Conservation (phyloP, 2,113 vertebrate genomes). For the Perccottus glenii region DNA sequence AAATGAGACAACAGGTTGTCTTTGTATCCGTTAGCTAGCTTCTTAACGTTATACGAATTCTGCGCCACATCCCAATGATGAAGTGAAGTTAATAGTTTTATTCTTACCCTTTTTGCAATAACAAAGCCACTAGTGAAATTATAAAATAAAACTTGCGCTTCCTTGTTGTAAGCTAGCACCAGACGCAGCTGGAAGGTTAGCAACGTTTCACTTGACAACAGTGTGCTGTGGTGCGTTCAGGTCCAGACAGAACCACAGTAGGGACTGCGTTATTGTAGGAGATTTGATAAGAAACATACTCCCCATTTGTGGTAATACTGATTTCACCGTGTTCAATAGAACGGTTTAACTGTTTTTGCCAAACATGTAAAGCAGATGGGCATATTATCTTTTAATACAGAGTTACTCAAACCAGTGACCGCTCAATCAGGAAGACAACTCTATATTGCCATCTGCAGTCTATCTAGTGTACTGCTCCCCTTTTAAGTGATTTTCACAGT, state of each 20-base stretch:
- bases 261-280: too few species aligned
- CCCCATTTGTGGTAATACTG: not conserved
- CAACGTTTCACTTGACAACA: slow-evolving; percentile 53
- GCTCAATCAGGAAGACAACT: not conserved
- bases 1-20: slow-evolving; percentile 64
- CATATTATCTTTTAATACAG: not conserved
- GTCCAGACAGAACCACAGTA: not conserved
- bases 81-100: not conserved
- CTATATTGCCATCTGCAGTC: slow-evolving; percentile 19
- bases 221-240: slow-evolving; percentile 33
- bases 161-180: not conserved
- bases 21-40: slow-evolving; percentile 25
- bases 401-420: slow-evolving; percentile 26
- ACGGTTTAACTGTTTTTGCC: too few species aligned
- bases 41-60: not conserved
- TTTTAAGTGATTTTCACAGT: slow-evolving; percentile 9
- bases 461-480: not conserved
- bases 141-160: slow-evolving; percentile 3
- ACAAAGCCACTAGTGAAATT: not conserved
- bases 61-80: not conserved
- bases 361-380: too few species aligned
- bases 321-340: too few species aligned
- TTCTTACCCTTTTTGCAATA: slow-evolving; percentile 4
- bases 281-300: not conserved
- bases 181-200: not conserved